Evolutionary conservation across 1,140 invertebrate species (phyloP), one percentile per base, ranked within the genome.

Genomic region (Drosophila sturtevanti): DNA sequence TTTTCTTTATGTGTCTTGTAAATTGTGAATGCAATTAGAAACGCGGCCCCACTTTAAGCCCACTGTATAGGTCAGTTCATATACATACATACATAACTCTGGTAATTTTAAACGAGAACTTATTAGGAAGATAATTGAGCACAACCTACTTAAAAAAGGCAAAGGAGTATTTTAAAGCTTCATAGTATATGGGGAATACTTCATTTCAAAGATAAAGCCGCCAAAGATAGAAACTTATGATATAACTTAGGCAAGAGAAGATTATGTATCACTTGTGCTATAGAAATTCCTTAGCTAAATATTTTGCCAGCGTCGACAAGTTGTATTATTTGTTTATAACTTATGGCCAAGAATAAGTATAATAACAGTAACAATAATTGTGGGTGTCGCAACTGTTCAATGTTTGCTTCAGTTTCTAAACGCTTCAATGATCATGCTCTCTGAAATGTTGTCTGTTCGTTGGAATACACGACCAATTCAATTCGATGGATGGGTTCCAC

Each of bases 361-460:
- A n/a, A n/a, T n/a, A n/a, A n/a, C n/a, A n/a, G n/a, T n/a, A n/a
- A n/a, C 5, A 14, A 44, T 48, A 21, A 16, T 44, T 44, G 16
- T 21, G 9, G 41, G 16, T 44, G 12, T 16, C 41, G 12, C 14
- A 16, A 48, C 9, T 48, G 41, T 21, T 48, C 10, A 48, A 48
- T 48, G 41, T 48, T 48, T 48, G 16, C 41, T 48, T 48, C 16
- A 21, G 16, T 44, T 44, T 44, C 38, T 14, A 4, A 14, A 4
- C n/a, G 4, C 38, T 41, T 14, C 14, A 2, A 27, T 7, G 55
- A 12, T 41, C n/a, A 14, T 7, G 55, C 71, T 73, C 60, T 72
- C 54, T 70, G 55, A n/a, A n/a, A n/a, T n/a, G n/a, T n/a, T n/a
- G n/a, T n/a, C n/a, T n/a, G n/a, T n/a, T n/a, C n/a, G n/a, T n/a